phyloP scores from a whole-genome alignment of 1,140 invertebrate genomes.

The Pseudomyrmex gracilis region DNA sequence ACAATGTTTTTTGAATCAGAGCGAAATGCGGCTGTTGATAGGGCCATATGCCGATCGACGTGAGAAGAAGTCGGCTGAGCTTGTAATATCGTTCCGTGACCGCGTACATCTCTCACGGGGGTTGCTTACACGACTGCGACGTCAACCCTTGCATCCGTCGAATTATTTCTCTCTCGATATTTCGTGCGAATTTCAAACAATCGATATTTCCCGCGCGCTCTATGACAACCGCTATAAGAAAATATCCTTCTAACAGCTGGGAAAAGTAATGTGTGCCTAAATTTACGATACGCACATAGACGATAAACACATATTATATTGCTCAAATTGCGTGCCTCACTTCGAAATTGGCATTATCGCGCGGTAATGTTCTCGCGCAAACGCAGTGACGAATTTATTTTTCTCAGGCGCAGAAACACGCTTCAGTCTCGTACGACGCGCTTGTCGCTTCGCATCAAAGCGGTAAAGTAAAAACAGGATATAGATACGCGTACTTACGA shows the following conservation, averaged over 20 bases:
- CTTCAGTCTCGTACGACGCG: background rate
- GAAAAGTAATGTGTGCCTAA: background rate
- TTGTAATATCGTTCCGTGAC: conserved; percentile 13
- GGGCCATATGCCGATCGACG: conserved; percentile 11
- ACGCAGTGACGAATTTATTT: conserved; percentile 11
- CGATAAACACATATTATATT: too few species aligned
- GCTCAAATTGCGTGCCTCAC: too few species aligned
- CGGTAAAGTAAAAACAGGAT: background rate
- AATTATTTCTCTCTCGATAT: background rate
- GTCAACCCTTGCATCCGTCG: too few species aligned
- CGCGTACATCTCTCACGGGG: too few species aligned
- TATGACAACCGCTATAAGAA: background rate
- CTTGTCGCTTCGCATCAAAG: background rate
- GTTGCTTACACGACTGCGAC: too few species aligned
- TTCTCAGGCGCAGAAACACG: background rate
- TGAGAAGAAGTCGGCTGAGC: conserved; percentile 18
- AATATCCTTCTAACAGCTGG: background rate
- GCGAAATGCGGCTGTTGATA: conserved; percentile 12
- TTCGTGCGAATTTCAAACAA: conserved; percentile 14
- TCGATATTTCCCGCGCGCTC: background rate
- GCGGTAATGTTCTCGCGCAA: conserved; percentile 9
- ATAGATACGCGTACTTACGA: too few species aligned
- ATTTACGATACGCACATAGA: too few species aligned
- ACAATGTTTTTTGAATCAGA: background rate
- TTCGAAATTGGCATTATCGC: too few species aligned